Base-by-base conservation (phyloP, 2,888 invertebrate species). In the Drosophila robusta region DNA sequence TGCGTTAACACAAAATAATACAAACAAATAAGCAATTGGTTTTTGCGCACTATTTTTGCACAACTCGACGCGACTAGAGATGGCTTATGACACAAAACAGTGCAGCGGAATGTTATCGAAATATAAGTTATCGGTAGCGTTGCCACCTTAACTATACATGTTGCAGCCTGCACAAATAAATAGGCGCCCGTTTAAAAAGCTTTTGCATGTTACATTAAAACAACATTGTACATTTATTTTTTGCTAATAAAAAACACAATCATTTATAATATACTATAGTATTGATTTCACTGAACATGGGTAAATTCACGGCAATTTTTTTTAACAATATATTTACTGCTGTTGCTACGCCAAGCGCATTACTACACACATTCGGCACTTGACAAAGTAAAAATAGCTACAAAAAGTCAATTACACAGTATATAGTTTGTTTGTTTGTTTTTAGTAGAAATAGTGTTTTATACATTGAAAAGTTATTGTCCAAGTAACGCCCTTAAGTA, bases 241-340 rank as follows among this genome's bases (percentile, higher is more conserved):
- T 50, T 41, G 70, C 68, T 76, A 69, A 70, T 79, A 78, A 78
- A 82, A 80, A 83, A 83, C 60, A 81, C 65, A 74, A 57, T 75
- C 47, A 71, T 24, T 42, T 63, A 77, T 62, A 74, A 50, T 69
- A 65, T 77, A 63, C 49, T 58, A 64, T 60, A 68, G 61, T 70
- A 58, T 68, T 62, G 55, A 51, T 63, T 69, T 64, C 16, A 50
- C 60, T 54, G 67, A 71, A 71, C 80, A 64, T 67, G 47, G 45
- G 56, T 67, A 70, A 71, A 76, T 82, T 70, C 68, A 60, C 47
- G 18, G 18, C 2, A 47, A 51, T 42, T 70, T 66, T 54, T 54
- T 55, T 67, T 6, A 69, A 62, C 52, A 74, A 64, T 56, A 44
- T 54, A 44, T 29, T 50, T 16, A 64, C 42, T 50, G 18, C 22